Base-by-base conservation (phyloP, 2,113 vertebrate genomes). In the Campylomormyrus tamandua region DNA sequence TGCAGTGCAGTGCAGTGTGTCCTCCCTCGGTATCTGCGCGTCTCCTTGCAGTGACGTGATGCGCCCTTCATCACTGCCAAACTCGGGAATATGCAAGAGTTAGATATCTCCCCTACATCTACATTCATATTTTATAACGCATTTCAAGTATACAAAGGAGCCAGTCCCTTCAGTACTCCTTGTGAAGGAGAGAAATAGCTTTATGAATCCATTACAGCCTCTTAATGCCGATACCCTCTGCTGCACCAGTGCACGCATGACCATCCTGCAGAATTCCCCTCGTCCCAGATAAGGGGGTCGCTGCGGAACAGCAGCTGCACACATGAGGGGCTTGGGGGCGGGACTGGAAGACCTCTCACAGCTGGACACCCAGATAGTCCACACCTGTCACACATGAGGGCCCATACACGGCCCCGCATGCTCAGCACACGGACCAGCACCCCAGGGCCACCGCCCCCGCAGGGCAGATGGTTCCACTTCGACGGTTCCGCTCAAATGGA, bases 381-480 rank as follows among this genome's bases (percentile, higher is more conserved):
- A 87, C 90, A 91, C 91, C 91, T 91, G 92, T 89, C 88, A 83
- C 66, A 88, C 92, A 89, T 77, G 53, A 46, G 90, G 91, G 87
- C 91, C 89, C 87, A 70, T 85, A 86, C 89, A 66, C 90, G 89
- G 86, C 89, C 90, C 89, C 84, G 53, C 90, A 90, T 85, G 88
- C 86, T 74, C 19, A 70, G 89, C 83, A 87, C 91, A 83, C 88
- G 88, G 89, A 90, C 87, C 90, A 48, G 42, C 45, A 74, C 11
- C 88, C 46, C 58, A 66, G 89, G 90, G 83, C 89, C 90, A 87
- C 90, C 91, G 89, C 90, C 74, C 35, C 35, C 13, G n/a, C 6
- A 80, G 31, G 35, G 13, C 74, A 42, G 74, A 19, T 42, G 74
- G 74, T 80, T 80, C 31, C 5, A 35, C 74, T 80, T 1, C 0